These are phyloP conservation scores for Tachyglossus aculeatus DNA, from an alignment of 2,797 vertebrate genomes.

Conservation along the genomic window DNA sequence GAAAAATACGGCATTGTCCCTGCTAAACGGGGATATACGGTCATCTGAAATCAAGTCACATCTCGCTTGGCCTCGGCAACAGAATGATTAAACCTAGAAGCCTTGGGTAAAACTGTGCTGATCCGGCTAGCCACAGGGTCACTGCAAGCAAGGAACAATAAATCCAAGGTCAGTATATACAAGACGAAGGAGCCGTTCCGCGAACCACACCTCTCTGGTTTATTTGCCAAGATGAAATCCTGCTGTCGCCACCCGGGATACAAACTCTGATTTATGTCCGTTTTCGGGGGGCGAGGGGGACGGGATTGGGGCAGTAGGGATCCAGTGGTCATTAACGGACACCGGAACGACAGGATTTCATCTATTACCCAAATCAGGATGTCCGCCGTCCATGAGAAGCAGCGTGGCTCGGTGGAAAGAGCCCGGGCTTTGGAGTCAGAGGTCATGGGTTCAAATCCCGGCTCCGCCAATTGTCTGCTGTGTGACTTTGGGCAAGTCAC, in stretches of 20 bases:
- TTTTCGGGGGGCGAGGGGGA: conserved; percentile 13
- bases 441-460: too few relatives aligned
- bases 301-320: too few relatives aligned
- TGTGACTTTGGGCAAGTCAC: too few relatives aligned
- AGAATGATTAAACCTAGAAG: conserved; percentile 3
- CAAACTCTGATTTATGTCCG: conserved; percentile 41
- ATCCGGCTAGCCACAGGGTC: conserved; percentile 26
- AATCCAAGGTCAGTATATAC: conserved; percentile 29
- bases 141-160: background rate
- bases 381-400: too few relatives aligned
- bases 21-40: too few relatives aligned
- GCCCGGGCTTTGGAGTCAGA: too few relatives aligned
- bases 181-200: conserved; percentile 11
- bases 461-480: too few relatives aligned
- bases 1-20: too few relatives aligned
- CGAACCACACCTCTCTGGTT: conserved; percentile 33
- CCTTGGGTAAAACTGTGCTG: conserved; percentile 20
- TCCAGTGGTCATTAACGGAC: too few relatives aligned
- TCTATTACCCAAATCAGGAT: too few relatives aligned
- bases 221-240: conserved; percentile 19
- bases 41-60: background rate
- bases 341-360: conserved; percentile 1
- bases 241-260: conserved; percentile 18
- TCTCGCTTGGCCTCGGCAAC: background rate
- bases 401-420: too few relatives aligned